Evolutionary conservation across 1,140 invertebrate genomes (phyloP).

Genomic region (Dryas iulia): DNA sequence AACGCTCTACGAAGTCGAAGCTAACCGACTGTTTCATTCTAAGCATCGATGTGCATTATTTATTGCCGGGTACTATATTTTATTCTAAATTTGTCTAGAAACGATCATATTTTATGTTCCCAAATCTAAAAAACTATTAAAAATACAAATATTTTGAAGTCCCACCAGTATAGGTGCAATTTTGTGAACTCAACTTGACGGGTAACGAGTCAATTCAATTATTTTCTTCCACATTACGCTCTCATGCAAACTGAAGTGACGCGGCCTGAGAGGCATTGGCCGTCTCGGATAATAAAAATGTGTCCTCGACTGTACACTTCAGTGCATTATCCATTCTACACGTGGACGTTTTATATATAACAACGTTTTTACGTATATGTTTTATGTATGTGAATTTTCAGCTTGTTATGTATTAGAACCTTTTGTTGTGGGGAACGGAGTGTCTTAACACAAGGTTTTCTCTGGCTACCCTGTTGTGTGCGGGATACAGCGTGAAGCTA

Average conservation of each 20-base stretch:
- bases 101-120: too few species aligned
- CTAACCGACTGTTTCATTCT: too few species aligned
- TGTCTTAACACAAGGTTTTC: too few species aligned
- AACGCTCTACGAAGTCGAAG: too few species aligned
- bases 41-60: too few species aligned
- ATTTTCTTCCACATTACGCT: conserved; percentile 29
- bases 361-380: neutral
- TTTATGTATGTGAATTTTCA: neutral
- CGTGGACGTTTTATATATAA: conserved; percentile 10
- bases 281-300: conserved; percentile 20
- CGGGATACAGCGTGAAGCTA: too few species aligned
- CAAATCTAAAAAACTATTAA: neutral
- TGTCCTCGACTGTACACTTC: conserved; percentile 8
- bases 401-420: too few species aligned
- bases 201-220: conserved; percentile 25
- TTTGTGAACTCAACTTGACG: neutral
- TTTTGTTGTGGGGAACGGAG: too few species aligned
- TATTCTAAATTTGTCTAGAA: too few species aligned
- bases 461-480: too few species aligned
- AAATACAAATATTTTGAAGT: neutral
- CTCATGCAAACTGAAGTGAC: conserved; percentile 17
- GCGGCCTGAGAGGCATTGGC: neutral
- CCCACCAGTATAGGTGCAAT: neutral
- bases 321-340: conserved; percentile 10
- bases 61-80: too few species aligned